phyloP scores from a whole-genome alignment of 2,797 vertebrate genomes.

The Myiotriccus ornatus region DNA sequence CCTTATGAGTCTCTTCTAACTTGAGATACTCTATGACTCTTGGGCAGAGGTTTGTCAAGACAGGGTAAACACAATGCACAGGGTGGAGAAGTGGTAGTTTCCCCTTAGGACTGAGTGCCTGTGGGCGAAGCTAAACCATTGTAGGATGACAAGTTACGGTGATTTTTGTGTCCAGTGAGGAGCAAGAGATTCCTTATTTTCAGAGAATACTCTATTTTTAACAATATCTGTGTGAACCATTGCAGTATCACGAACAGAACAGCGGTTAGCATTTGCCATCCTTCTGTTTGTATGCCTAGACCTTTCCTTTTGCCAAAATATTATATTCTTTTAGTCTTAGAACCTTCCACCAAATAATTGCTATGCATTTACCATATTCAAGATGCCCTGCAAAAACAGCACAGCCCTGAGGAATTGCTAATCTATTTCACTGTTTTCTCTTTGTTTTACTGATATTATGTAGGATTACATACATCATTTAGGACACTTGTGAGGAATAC shows the following conservation, averaged over 20 bases:
- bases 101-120: background rate
- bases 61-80: background rate
- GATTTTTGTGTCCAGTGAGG: background rate
- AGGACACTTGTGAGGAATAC: background rate
- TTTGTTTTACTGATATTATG: background rate
- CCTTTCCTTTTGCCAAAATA: background rate
- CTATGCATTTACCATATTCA: background rate
- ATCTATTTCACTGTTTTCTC: background rate
- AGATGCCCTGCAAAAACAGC: background rate
- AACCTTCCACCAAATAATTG: background rate
- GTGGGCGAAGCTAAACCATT: background rate
- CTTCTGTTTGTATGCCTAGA: background rate
- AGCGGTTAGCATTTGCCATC: background rate
- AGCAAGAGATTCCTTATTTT: background rate
- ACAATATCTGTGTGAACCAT: background rate
- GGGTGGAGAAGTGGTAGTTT: background rate
- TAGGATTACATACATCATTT: background rate
- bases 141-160: background rate
- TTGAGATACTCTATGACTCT: background rate
- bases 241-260: background rate
- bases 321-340: background rate
- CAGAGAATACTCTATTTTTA: background rate
- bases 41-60: background rate
- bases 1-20: background rate
- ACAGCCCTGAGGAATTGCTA: background rate